Evolutionary conservation across 2,113 vertebrate genomes (phyloP).

Genomic region (Takifugu bimaculatus): DNA sequence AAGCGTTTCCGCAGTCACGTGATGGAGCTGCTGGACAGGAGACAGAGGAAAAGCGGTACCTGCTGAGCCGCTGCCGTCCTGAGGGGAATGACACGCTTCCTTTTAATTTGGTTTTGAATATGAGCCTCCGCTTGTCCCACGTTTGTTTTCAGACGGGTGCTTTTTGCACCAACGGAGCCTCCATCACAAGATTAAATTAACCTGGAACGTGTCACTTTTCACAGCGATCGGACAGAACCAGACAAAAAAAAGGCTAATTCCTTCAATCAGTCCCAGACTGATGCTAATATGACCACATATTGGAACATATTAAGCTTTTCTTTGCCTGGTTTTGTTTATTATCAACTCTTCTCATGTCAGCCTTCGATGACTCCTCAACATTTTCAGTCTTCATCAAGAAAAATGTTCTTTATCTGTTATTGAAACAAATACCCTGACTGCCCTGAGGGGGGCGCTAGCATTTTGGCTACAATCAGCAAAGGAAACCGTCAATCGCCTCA

Average conservation of each 20-base stretch:
- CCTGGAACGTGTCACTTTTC: constrained; percentile 36
- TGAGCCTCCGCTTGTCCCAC: background rate
- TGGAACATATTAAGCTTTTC: constrained; percentile 4
- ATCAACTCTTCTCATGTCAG: background rate
- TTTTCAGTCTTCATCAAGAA: background rate
- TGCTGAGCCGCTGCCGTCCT: background rate
- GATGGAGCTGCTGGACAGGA: constrained; percentile 77
- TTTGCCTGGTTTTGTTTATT: constrained; percentile 29
- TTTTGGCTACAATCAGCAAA: background rate
- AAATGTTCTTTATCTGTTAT: background rate
- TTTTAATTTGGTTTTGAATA: constrained; percentile 18
- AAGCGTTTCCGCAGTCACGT: constrained; percentile 80
- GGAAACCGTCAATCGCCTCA: background rate
- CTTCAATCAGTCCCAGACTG: background rate
- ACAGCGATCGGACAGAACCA: constrained; percentile 10
- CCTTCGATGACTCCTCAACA: background rate
- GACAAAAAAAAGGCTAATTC: constrained; percentile 4
- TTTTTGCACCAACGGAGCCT: too few relatives aligned
- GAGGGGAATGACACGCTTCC: too few relatives aligned
- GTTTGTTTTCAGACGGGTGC: background rate
- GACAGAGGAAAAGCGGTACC: constrained; percentile 88
- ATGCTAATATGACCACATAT: background rate
- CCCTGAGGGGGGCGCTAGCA: constrained; percentile 15
- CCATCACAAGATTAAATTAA: constrained; percentile 1
- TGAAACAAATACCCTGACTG: constrained; percentile 3